Conservation (phyloP, 2,113 vertebrate genomes). For the Garra rufa region DNA sequence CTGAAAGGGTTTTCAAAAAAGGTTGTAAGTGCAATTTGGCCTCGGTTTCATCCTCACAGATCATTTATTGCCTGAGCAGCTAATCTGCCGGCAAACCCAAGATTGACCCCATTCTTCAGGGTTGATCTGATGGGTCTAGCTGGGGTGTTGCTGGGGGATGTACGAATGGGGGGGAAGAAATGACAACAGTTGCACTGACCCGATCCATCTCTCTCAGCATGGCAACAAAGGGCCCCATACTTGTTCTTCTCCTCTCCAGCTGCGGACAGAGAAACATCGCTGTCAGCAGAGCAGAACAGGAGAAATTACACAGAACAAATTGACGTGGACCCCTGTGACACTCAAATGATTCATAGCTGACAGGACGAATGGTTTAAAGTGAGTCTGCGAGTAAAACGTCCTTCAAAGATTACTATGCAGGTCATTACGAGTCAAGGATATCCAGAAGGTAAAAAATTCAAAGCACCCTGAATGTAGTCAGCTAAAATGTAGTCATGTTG, state of each 20-base stretch:
- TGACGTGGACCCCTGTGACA: slow-evolving; percentile 31
- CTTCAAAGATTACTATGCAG: background rate
- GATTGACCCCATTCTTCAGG: slow-evolving; percentile 56
- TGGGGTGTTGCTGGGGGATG: slow-evolving; percentile 30
- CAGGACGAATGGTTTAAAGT: background rate
- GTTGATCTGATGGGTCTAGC: slow-evolving; percentile 50
- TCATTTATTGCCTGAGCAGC: slow-evolving; percentile 39
- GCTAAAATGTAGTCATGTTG: background rate
- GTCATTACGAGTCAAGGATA: background rate
- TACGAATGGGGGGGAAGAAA: slow-evolving; percentile 15
- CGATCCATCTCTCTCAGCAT: slow-evolving; percentile 39
- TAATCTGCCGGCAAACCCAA: slow-evolving; percentile 50
- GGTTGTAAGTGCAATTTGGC: slow-evolving; percentile 18
- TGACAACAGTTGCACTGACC: slow-evolving; percentile 53
- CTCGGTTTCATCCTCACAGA: slow-evolving; percentile 21
- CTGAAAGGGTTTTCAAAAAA: slow-evolving; percentile 7
- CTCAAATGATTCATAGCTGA: slow-evolving; percentile 9
- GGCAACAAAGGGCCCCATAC: slow-evolving; percentile 36
- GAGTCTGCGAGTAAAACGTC: background rate
- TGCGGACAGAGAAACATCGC: slow-evolving; percentile 39
- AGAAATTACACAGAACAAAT: slow-evolving; percentile 48
- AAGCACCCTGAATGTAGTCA: background rate
- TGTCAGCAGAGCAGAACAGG: slow-evolving; percentile 44
- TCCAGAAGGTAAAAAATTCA: background rate
- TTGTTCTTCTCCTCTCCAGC: slow-evolving; percentile 37